Base-by-base conservation (phyloP, 2,888 invertebrate genomes). In the Drosophila suboccidentalis region DNA sequence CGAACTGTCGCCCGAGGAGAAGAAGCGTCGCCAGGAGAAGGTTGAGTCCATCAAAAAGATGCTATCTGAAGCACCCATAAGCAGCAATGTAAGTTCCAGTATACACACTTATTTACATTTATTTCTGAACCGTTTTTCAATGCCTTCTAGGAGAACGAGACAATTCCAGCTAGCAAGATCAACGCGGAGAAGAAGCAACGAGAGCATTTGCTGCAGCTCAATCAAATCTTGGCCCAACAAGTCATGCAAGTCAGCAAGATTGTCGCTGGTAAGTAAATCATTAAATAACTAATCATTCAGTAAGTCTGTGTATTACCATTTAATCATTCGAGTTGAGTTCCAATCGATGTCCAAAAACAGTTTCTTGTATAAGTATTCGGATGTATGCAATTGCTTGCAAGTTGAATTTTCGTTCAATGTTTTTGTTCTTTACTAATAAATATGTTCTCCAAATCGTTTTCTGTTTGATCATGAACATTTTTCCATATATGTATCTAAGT, bases 181-280 rank as follows among this genome's bases (percentile, higher is more conserved):
- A 95, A 94, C 55, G 97, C 96, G 89, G 97, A 98, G 92, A 97
- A 97, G 93, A 94, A 96, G 82, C 97, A 97, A 91, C 94, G 98
- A 59, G 97, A 98, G 87, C 97, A 97, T 92, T 94, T 98, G 87
- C 94, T 98, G 72, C 97, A 97, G 91, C 94, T 98, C 89, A 97
- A 97, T 94, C 98, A 98, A 93, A 96, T 97, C 87, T 94, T 98
- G 86, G 98, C 98, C 71, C 96, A 97, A 92, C 97, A 97, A 94
- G 98, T 98, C 87, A 98, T 97, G 94, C 97, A 97, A 93, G 97
- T 97, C 95, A 98, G 97, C 94, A 97, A 97, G 94, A 96, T 97
- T 92, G 97, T 98, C 87, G 98, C 98, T 93, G 98, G 98, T 98
- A 95, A 94, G 95, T 93, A 46, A 43, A 71, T 5, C 3, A 22